phyloP scores from a whole-genome alignment of 2,888 invertebrate genomes.

The Orthosia gothica region DNA sequence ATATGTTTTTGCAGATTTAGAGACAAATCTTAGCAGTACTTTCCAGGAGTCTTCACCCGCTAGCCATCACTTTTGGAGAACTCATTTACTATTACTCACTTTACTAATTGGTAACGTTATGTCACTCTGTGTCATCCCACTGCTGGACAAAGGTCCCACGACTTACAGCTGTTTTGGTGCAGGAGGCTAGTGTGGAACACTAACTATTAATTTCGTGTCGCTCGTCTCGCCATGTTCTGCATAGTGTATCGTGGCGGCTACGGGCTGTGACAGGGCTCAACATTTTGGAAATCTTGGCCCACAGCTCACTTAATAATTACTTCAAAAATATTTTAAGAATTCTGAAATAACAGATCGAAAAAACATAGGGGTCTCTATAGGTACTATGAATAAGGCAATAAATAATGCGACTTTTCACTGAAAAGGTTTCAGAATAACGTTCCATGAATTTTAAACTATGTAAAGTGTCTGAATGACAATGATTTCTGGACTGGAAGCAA shows the following conservation, averaged over 20 bases:
- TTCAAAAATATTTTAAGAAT: too few species aligned
- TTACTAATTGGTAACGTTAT: not conserved
- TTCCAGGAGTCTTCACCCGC: not conserved
- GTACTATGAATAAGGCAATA: not conserved
- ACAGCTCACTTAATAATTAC: too few species aligned
- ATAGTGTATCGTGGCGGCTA: not conserved
- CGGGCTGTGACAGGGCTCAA: not conserved
- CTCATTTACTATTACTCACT: not conserved
- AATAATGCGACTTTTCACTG: not conserved
- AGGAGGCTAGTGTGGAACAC: too few species aligned
- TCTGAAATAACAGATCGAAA: too few species aligned
- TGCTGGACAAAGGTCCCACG: not conserved
- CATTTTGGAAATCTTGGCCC: too few species aligned
- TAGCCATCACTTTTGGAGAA: not conserved
- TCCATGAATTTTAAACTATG: slow-evolving; percentile 29
- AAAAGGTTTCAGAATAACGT: slow-evolving; percentile 4
- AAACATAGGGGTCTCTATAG: not conserved
- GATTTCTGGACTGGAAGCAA: slow-evolving; percentile 31
- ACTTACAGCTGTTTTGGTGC: not conserved
- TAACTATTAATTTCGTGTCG: too few species aligned
- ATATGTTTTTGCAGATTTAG: too few species aligned
- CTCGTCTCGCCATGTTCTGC: too few species aligned
- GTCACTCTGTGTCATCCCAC: not conserved
- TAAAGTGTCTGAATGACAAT: slow-evolving; percentile 28
- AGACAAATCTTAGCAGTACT: too few species aligned